Base-by-base conservation (phyloP, 2,797 vertebrate species). In the Gymnothorax javanicus region DNA sequence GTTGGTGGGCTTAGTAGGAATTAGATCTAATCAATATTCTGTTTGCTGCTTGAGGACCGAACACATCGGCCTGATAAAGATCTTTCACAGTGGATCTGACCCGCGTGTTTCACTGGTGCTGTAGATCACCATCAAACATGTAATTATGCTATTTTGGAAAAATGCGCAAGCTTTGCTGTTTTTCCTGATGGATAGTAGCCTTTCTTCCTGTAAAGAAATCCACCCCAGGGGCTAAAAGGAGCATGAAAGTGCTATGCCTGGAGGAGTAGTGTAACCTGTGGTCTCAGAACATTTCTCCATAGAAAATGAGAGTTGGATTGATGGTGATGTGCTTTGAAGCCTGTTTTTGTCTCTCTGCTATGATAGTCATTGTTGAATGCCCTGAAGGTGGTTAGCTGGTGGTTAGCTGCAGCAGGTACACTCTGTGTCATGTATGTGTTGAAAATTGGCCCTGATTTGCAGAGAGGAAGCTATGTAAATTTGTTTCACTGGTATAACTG, bases 61-160 rank as follows among this genome's bases (percentile, higher is more conserved):
- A 67, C 88, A 89, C 85, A 87, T 86, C 87, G 85, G 91, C 60
- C 85, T 7, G 88, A 82, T 1, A 25, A 89, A 90, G 91, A 83
- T 91, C 82, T 90, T 93, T 89, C 75, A 52, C 86, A 92, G 91
- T 94, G 91, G 89, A 93, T 93, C 89, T 92, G 89, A 89, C 88
- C 89, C 33, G 87, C 86, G 84, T 0, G 91, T 93, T 91, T 91
- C 56, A 91, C 86, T 85, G 89, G 88, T 86, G 88, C 88, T 85
- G 88, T 91, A 90, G 89, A 90, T 91, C 92, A 90, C 88, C 50
- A 1, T 90, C 91, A 93, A 94, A 87, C 91, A 87, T 89, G 91
- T 93, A 89, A 89, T 94, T 93, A 91, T 90, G 88, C 90, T 93
- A 92, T 91, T 89, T 91, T 91, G 83, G 84, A 92, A 93, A 91